Base-by-base conservation (phyloP, 2,888 invertebrate species). In the Homarus gammarus region DNA sequence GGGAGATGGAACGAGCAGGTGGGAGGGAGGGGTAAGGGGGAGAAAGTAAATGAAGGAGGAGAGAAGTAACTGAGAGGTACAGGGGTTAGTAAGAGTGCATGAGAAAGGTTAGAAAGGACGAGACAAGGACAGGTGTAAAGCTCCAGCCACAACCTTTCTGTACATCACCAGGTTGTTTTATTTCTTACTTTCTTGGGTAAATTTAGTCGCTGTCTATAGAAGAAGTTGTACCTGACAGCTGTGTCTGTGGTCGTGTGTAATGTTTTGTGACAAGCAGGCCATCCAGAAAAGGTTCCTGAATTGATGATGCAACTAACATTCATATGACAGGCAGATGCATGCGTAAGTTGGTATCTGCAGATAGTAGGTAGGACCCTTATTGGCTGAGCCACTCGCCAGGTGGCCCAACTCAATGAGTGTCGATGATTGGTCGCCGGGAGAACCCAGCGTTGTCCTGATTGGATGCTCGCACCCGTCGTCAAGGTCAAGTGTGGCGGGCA, bases 401-500 rank as follows among this genome's bases (percentile, higher is more conserved):
- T 85, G 85, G 40, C 22, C 61, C 36, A 85, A 77, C 51, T 31
- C 36, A 38, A 44, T 84, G 84, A 49, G 64, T 64, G 64, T 33
- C 44, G 56, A 31, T 38, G 44, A 85, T 85, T 85, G 85, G 85
- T 12, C 44, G 56, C 6, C 44, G 77, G 18, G 77, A 27, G 44
- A 68, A 12, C n/a, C 40, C 64, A 27, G 44, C 64, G 6, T 10
- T 22, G n/a, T 68, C 22, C 77, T 77, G 85, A 85, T 85, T 85
- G 85, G 85, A n/a, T n/a, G 44, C 40, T 8, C 64, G 85, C 77
- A 85, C 85, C 77, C 75, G 85, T 44, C 85, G 61, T 68, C 85
- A 85, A 85, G 85, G 85, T 27, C 77, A 77, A 85, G 85, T 77
- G 85, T 85, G 83, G 31, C 83, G 27, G 85, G 85, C 85, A 31